A percentile compares a stretch with the other conserved stretches of the same genome.
These are phyloP conservation scores for Stenoptilia bipunctidactyla DNA, from an alignment of 2,888 invertebrate species.

Conservation along the genomic window DNA sequence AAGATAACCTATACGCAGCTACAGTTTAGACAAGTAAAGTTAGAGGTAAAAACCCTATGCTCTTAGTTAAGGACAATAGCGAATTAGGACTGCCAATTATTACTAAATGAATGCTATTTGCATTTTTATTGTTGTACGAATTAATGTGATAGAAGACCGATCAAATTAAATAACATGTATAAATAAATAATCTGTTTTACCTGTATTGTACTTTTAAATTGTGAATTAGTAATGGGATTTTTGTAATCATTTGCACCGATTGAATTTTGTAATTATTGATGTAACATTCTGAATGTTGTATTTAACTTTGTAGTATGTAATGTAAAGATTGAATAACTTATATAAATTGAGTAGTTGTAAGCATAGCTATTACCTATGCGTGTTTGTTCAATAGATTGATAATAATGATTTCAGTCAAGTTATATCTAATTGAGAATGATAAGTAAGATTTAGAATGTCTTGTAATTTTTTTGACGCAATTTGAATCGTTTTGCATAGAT, in stretches of 20 bases:
- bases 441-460: constrained; percentile 33
- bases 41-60: constrained; percentile 38
- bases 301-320: constrained; percentile 60
- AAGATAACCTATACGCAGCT: no score
- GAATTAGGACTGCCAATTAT: constrained; percentile 58
- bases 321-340: constrained; percentile 60
- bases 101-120: constrained; percentile 44
- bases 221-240: constrained; percentile 35
- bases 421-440: constrained; percentile 24
- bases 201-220: constrained; percentile 32
- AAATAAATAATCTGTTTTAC: constrained; percentile 37
- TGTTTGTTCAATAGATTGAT: constrained; percentile 64
- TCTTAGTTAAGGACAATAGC: constrained; percentile 56
- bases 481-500: constrained; percentile 52
- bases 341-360: constrained; percentile 54
- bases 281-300: constrained; percentile 66
- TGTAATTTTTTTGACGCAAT: constrained; percentile 36
- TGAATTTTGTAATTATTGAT: constrained; percentile 65
- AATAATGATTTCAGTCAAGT: constrained; percentile 30
- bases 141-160: constrained; percentile 53
- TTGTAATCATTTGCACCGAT: constrained; percentile 63
- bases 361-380: constrained; percentile 50
- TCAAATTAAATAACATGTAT: constrained; percentile 39
- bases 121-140: constrained; percentile 49
- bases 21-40: no score